Base-by-base conservation (phyloP, 2,797 vertebrate species). In the Erpetoichthys calabaricus region DNA sequence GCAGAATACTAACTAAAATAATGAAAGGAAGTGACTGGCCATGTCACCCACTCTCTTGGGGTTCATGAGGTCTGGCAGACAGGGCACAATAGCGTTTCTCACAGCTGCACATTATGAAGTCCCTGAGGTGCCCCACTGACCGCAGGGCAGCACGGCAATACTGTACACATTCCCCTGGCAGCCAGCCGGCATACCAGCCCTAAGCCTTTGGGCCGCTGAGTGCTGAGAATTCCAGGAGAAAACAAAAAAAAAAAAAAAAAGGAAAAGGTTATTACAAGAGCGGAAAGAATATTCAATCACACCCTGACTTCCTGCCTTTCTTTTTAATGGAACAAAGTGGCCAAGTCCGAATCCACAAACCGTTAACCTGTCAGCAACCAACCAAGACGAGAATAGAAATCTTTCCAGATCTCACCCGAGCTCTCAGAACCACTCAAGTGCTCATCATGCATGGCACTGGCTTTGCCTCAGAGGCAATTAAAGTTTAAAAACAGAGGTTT, bases 391-490 rank as follows among this genome's bases (percentile, higher is more conserved):
- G 25, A 25, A 4, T 25, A 45, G 8, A 8, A 4, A 4, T 44
- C 2, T 8, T 4, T n/a, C 4, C 45, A 44, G 9, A 51, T 4
- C 63, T 72, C 59, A 62, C 53, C 47, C 63, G 59, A 64, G 66
- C 1, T 3, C 62, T 55, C 66, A 58, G 53, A 47, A 59, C 60
- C 59, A 53, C 62, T 56, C 65, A 64, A 61, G 46, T 6, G 63
- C 42, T 42, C 63, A 68, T 66, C 64, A 68, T 65, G 63, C 68
- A 71, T 64, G 62, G 67, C 72, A 66, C 68, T 56, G 67, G 66
- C 57, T 7, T 46, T 61, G 68, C 25, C 25, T 25, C 25, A 25
- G 25, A 25, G 25, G 25, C 25, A 25, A 25, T 25, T 25, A 25
- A 25, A 25, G 25, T 25, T 25, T 25, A 25, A 25, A 25, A 25